Percentiles rank a stretch among this genome's conserved stretches.
phyloP scores from a whole-genome alignment of 2,797 vertebrate species.

The Sebastes umbrosus region DNA sequence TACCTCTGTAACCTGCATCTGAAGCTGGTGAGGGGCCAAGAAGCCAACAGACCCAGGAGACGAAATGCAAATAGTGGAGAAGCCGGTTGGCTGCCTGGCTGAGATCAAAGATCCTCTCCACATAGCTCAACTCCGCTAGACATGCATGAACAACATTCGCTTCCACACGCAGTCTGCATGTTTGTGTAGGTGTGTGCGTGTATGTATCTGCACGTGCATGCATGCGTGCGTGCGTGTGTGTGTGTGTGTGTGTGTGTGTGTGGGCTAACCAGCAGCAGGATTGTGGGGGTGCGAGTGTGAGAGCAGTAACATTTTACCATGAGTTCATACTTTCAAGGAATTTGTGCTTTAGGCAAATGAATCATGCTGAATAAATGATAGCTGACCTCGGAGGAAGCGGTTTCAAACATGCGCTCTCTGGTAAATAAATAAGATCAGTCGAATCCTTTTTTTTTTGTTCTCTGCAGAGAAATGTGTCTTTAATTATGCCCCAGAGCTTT shows the following conservation, averaged over 20 bases:
- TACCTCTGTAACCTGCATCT: conserved; percentile 79
- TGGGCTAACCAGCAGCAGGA: conserved; percentile 31
- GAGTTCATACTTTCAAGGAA: conserved; percentile 72
- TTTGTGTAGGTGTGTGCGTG: conserved; percentile 50
- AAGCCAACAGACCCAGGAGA: conserved; percentile 74
- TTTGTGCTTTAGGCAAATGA: conserved; percentile 67
- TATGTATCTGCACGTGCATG: conserved; percentile 4
- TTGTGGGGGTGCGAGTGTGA: conserved; percentile 45
- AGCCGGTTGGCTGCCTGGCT: conserved; percentile 68
- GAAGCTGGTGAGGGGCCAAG: conserved; percentile 75
- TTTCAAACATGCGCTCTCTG: conserved; percentile 23
- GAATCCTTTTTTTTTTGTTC: not conserved
- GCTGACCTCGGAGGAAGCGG: conserved; percentile 46
- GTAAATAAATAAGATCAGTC: conserved; percentile 50
- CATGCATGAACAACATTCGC: conserved; percentile 72
- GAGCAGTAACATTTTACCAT: conserved; percentile 49
- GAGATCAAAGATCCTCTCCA: conserved; percentile 76
- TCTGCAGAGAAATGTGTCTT: not conserved
- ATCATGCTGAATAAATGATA: conserved; percentile 54
- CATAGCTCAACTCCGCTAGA: conserved; percentile 70
- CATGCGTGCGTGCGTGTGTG: not conserved
- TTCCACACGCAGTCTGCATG: conserved; percentile 56
- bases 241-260: conserved; percentile 29
- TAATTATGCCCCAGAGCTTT: conserved; percentile 28
- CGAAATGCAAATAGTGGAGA: conserved; percentile 72